Percentiles rank a stretch among this genome's conserved stretches.
Conservation (phyloP, 2,113 vertebrate genomes). For the Prionailurus bengalensis region DNA sequence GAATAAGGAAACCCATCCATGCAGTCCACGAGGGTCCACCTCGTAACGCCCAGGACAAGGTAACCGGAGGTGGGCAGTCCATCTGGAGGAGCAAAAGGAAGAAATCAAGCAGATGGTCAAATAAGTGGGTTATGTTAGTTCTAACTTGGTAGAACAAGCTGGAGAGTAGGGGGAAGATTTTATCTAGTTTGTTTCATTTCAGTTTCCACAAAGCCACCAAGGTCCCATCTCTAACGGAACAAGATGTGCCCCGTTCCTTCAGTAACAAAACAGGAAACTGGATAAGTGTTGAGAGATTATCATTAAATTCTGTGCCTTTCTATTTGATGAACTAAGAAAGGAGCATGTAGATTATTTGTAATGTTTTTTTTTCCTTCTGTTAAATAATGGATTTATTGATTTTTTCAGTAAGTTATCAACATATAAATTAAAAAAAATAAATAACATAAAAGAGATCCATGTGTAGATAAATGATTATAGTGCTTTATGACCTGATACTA, state of each 20-base stretch:
- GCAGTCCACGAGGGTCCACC: too few species aligned
- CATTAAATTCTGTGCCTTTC: neutral
- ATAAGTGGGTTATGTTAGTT: neutral
- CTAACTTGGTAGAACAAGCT: neutral
- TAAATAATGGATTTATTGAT: neutral
- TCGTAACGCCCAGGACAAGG: neutral
- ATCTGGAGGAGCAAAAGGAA: neutral
- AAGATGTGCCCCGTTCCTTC: neutral
- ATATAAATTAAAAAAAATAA: neutral
- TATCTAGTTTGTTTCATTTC: neutral
- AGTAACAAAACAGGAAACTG: neutral
- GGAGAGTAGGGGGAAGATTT: neutral
- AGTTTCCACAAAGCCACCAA: neutral
- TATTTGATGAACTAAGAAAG: neutral
- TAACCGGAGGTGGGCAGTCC: neutral
- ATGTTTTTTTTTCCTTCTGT: neutral
- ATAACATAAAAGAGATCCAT: neutral
- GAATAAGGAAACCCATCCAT: neutral
- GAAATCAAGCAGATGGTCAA: neutral
- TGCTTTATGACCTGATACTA: neutral
- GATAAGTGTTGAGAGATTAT: neutral
- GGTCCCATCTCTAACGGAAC: neutral
- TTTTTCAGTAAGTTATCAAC: neutral
- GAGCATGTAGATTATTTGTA: neutral
- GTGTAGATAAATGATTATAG: neutral